These are phyloP conservation scores for Griposia aprilina DNA, from an alignment of 2,888 invertebrate genomes.

Conservation along the genomic window DNA sequence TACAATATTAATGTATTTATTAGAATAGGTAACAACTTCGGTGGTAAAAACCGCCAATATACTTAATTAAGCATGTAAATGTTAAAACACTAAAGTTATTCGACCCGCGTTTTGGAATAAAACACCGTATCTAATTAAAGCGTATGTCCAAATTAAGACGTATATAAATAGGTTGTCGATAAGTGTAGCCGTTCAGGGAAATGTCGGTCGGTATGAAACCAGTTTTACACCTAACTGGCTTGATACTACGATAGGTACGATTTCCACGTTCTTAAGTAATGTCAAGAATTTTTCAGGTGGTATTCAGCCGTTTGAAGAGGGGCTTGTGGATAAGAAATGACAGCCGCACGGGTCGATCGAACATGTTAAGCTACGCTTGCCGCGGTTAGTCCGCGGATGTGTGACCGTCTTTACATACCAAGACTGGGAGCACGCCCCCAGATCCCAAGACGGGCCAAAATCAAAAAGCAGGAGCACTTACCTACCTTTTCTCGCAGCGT, in stretches of 20 bases:
- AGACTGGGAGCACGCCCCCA: no score
- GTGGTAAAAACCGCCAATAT: slow-evolving; percentile 1
- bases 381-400: no score
- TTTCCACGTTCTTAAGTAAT: not conserved
- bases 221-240: slow-evolving; percentile 5
- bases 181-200: slow-evolving; percentile 19
- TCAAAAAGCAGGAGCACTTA: no score
- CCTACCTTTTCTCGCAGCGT: no score
- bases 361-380: no score
- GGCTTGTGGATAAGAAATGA: no score
- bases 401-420: no score
- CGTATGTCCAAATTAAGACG: slow-evolving; percentile 44
- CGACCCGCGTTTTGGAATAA: slow-evolving; percentile 16
- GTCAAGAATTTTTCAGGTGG: not conserved
- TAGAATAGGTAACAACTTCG: not conserved
- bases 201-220: slow-evolving; percentile 19
- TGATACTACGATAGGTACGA: not conserved
- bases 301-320: not conserved
- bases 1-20: not conserved
- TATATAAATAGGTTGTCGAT: slow-evolving; percentile 55
- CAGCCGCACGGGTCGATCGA: no score
- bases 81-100: slow-evolving; percentile 28
- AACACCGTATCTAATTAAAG: slow-evolving; percentile 30
- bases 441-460: no score
- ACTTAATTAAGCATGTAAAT: not conserved